A percentile compares a stretch with the other conserved stretches of the same genome.
Conservation (phyloP, 2,888 invertebrate species). For the Helobdella robusta region DNA sequence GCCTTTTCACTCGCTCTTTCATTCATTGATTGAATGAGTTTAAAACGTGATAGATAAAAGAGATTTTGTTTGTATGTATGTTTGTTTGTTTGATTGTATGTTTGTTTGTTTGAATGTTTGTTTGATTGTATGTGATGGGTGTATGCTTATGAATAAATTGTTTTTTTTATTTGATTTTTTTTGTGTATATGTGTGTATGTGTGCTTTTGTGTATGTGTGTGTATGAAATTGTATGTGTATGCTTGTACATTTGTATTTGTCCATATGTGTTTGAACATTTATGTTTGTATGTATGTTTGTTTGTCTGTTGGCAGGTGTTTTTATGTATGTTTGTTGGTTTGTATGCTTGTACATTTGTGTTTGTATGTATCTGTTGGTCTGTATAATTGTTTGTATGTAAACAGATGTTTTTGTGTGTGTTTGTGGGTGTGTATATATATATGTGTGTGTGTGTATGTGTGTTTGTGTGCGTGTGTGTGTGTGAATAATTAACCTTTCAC, state of each 20-base stretch:
- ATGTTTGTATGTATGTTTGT: neutral
- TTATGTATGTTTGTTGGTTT: neutral
- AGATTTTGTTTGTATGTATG: neutral
- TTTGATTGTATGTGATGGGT: neutral
- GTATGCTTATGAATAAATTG: neutral
- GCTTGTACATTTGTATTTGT: neutral
- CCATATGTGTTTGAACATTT: neutral
- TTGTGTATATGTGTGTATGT: neutral
- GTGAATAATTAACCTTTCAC: no score
- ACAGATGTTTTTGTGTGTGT: neutral
- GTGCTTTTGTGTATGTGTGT: neutral
- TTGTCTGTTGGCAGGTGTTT: neutral
- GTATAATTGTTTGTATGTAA: neutral
- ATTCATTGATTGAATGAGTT: no score
- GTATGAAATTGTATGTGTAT: neutral
- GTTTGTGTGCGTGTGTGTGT: no score
- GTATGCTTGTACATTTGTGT: neutral
- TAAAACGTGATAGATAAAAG: no score
- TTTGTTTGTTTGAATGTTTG: neutral
- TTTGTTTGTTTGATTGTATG: neutral
- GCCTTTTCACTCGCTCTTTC: no score
- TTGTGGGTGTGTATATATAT: neutral
- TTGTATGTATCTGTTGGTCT: neutral
- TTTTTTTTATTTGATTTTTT: neutral
- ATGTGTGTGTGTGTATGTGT: slow-evolving; percentile 2